phyloP scores from a whole-genome alignment of 2,888 invertebrate species.

The Pseudoips prasinana region DNA sequence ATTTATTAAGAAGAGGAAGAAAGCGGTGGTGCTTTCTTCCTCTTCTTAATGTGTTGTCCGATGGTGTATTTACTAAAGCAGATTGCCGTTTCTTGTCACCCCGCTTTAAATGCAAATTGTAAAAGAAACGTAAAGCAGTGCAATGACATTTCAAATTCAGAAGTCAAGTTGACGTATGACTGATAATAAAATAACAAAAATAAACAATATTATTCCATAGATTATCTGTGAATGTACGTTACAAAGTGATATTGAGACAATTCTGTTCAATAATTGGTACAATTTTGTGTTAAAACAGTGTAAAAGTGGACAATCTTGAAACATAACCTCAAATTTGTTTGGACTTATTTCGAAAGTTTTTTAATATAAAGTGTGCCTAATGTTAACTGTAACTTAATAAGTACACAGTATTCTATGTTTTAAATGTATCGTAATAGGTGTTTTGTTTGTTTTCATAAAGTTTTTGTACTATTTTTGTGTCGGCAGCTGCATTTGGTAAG shows the following conservation, averaged over 20 bases:
- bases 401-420: too few species aligned
- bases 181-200: slow-evolving; percentile 23
- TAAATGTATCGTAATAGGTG: too few species aligned
- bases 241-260: background rate
- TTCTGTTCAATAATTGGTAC: background rate
- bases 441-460: too few species aligned
- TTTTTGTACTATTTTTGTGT: too few species aligned
- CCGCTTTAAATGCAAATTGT: too few species aligned
- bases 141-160: slow-evolving; percentile 16
- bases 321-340: slow-evolving; percentile 29
- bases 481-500: too few species aligned
- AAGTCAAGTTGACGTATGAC: slow-evolving; percentile 29
- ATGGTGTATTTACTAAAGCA: too few species aligned
- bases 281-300: background rate
- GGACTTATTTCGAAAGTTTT: slow-evolving; percentile 17
- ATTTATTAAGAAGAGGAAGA: too few species aligned
- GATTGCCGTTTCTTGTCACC: background rate
- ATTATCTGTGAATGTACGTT: background rate
- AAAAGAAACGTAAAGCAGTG: slow-evolving; percentile 11
- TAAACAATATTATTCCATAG: slow-evolving; percentile 13
- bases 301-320: slow-evolving; percentile 8
- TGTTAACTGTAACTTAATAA: too few species aligned
- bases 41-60: too few species aligned
- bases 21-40: too few species aligned
- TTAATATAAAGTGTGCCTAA: background rate